Evolutionary conservation across 2,797 vertebrate genomes (phyloP).

Genomic region (Monodelphis domestica): DNA sequence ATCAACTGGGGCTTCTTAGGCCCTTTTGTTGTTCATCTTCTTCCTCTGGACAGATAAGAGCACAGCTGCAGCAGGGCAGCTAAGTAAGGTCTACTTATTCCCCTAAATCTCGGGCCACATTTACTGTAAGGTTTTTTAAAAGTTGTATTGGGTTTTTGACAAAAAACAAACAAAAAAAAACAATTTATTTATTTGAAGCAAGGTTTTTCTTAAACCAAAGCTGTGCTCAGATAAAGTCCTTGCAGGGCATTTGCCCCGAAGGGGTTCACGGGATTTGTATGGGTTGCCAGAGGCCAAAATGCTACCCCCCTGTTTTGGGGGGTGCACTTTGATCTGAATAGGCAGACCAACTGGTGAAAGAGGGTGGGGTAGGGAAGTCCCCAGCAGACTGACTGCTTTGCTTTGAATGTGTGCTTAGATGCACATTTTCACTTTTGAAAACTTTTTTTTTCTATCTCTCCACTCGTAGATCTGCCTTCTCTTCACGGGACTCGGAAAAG

Average conservation of each 20-base stretch:
- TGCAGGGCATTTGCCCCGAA: conserved; percentile 11
- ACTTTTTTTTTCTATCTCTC: not conserved
- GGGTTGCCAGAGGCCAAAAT: not conserved
- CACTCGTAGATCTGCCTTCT: not conserved
- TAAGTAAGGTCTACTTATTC: conserved; percentile 85
- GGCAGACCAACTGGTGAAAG: not conserved
- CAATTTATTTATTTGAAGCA: accelerated
- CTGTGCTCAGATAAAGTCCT: conserved; percentile 37
- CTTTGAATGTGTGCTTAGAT: not conserved
- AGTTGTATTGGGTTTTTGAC: not conserved
- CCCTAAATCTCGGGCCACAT: conserved; percentile 88
- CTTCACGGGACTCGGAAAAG: not conserved
- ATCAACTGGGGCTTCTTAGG: conserved; percentile 94
- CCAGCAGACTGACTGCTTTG: conserved; percentile 11
- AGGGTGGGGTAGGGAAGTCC: not conserved
- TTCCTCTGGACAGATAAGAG: conserved; percentile 95
- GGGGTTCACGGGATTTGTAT: conserved; percentile 12
- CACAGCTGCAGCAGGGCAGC: conserved; percentile 91
- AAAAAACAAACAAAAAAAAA: not conserved
- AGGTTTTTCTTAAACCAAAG: not conserved
- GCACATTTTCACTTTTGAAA: conserved; percentile 15
- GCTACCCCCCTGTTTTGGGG: not conserved
- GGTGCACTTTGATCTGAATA: not conserved
- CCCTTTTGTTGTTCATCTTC: conserved; percentile 95
- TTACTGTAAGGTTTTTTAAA: conserved; percentile 85